Evolutionary conservation across 2,888 invertebrate genomes (phyloP).

Genomic region (Amphipoea oculea): DNA sequence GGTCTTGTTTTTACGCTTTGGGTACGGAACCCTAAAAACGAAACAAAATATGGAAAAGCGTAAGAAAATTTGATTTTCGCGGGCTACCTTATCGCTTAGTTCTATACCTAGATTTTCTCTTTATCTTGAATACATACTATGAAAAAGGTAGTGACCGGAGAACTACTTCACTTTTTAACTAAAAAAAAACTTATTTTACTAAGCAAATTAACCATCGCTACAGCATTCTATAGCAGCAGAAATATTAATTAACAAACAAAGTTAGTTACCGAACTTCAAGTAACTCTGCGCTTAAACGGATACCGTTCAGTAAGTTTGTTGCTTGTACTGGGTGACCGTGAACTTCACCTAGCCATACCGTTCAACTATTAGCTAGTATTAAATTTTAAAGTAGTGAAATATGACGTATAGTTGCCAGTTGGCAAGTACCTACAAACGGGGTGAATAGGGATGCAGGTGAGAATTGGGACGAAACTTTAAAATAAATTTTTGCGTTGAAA

Average conservation of each 20-base stretch:
- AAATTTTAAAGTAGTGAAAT: background rate
- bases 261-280: slow-evolving; percentile 41
- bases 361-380: background rate
- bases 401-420: background rate
- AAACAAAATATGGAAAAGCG: too few species aligned
- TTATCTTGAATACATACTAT: background rate
- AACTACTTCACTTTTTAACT: background rate
- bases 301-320: slow-evolving; percentile 12
- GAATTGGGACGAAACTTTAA: too few species aligned
- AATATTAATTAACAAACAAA: slow-evolving; percentile 51
- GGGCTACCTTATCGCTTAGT: too few species aligned
- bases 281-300: slow-evolving; percentile 11
- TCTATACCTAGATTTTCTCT: background rate
- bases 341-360: slow-evolving; percentile 10
- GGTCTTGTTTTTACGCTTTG: too few species aligned
- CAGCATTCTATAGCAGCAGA: slow-evolving; percentile 5
- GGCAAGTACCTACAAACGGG: too few species aligned
- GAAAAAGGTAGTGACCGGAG: background rate
- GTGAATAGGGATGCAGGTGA: too few species aligned
- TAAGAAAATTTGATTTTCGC: too few species aligned
- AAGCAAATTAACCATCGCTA: background rate
- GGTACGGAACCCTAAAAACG: too few species aligned
- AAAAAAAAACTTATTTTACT: background rate
- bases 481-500: too few species aligned
- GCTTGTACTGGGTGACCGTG: slow-evolving; percentile 7